phyloP scores from a whole-genome alignment of 2,113 vertebrate species.

The Rattus rattus region DNA sequence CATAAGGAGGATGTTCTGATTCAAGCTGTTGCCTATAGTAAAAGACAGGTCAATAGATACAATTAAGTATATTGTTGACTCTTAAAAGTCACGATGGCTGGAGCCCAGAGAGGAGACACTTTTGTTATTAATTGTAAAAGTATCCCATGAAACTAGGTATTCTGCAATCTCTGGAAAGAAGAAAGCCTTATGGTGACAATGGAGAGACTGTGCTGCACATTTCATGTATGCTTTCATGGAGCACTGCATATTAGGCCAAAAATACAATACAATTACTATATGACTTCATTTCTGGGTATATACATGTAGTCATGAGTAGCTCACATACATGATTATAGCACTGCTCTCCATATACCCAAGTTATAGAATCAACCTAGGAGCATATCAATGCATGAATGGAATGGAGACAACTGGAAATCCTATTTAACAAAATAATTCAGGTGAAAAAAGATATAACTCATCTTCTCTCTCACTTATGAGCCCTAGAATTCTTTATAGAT shows the following conservation, averaged over 20 bases:
- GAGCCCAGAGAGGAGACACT: not conserved
- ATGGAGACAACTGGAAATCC: too few species aligned
- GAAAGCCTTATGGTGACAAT: not conserved
- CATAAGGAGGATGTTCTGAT: conserved; percentile 4
- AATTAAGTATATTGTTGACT: not conserved
- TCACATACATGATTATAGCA: not conserved
- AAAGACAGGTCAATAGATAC: not conserved
- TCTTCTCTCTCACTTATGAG: not conserved
- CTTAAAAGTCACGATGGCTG: not conserved
- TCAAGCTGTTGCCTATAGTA: not conserved
- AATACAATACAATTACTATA: not conserved
- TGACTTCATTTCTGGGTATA: not conserved
- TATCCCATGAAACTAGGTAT: not conserved
- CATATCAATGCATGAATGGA: not conserved
- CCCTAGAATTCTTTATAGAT: not conserved
- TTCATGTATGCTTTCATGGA: not conserved
- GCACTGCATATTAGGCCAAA: not conserved
- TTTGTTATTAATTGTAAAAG: not conserved
- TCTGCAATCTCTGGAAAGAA: not conserved
- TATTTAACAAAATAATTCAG: not conserved
- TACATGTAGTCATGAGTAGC: not conserved
- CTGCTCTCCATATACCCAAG: not conserved
- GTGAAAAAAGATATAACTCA: not conserved
- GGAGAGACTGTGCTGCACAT: not conserved
- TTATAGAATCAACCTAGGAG: not conserved